Base-by-base conservation (phyloP, 2,888 invertebrate genomes). In the Timema cristinae region DNA sequence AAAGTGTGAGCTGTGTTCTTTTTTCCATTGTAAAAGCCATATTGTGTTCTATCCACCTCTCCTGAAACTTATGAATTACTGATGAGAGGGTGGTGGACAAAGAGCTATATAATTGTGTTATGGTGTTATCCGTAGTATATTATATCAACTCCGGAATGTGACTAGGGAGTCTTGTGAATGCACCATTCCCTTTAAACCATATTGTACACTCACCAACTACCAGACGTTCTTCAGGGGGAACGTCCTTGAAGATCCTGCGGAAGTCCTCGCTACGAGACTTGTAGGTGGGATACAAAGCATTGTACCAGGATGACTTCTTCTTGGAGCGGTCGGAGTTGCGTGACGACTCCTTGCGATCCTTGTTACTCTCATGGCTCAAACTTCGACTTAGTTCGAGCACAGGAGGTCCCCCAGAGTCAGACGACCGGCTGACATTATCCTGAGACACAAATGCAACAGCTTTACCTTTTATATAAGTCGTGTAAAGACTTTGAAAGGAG, bases 231-330 rank as follows among this genome's bases (percentile, higher is more conserved):
- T 95, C 94, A 74, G 90, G 89, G 0, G 97, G 96, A 75, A 97
- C 88, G 73, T 94, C 94, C 81, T 94, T 95, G 83, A 98, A 98
- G 75, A 95, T 89, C 79, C 92, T 87, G 80, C 92, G 95, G 82
- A 97, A 97, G 83, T 97, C 96, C 78, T 94, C 94, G 6, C 93
- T 92, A 77, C 95, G 88, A 74, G 94, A 94, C 84, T 97, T 97
- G 82, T 98, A 98, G 0, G 95, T 95, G 54, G 97, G 96, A 83
- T 93, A 92, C 59, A 94, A 85, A 6, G 91, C 87, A 83, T 90
- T 93, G 82, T 93, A 94, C 93, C 94, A 94, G 73, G 93, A 91
- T 73, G 91, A 90, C 82, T 93, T 93, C 75, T 84, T 85, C 81
- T 93, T 93, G 68, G 86, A 87, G 16, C 90, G 85, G 68, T 82